Conservation (phyloP, 2,113 vertebrate genomes). For the Cariama cristata region DNA sequence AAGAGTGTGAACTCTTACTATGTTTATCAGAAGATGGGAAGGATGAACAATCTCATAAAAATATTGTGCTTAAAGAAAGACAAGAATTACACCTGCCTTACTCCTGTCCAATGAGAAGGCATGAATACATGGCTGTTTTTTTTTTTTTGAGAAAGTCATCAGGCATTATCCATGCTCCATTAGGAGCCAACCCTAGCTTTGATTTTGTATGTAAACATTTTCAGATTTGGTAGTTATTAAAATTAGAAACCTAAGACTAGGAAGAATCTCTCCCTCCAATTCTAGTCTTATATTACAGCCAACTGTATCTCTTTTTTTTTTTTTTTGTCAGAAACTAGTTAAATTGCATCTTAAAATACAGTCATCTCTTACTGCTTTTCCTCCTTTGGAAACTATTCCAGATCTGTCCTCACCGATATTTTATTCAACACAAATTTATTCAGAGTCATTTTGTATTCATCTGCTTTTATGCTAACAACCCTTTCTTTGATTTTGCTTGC, state of each 20-base stretch:
- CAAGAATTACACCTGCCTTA: neutral
- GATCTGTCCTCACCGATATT: rapidly evolving
- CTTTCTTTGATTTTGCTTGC: neutral
- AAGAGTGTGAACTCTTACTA: neutral
- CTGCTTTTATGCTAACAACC: neutral
- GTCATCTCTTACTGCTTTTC: neutral
- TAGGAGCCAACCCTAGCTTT: neutral
- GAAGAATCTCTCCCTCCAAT: neutral
- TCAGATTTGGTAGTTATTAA: neutral
- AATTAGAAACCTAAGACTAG: neutral
- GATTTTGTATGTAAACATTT: neutral
- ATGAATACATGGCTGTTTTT: neutral
- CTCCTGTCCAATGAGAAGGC: neutral
- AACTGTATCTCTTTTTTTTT: neutral
- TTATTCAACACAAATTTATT: neutral
- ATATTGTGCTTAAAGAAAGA: neutral
- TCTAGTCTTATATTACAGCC: neutral
- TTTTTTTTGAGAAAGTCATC: neutral
- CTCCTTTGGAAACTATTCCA: neutral
- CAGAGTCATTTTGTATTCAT: neutral
- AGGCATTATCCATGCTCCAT: neutral
- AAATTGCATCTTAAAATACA: neutral
- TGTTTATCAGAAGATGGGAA: neutral
- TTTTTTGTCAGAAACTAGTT: neutral
- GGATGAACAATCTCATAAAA: neutral